Conservation (phyloP, 2,113 vertebrate genomes). For the Neodon shergylaensis region DNA sequence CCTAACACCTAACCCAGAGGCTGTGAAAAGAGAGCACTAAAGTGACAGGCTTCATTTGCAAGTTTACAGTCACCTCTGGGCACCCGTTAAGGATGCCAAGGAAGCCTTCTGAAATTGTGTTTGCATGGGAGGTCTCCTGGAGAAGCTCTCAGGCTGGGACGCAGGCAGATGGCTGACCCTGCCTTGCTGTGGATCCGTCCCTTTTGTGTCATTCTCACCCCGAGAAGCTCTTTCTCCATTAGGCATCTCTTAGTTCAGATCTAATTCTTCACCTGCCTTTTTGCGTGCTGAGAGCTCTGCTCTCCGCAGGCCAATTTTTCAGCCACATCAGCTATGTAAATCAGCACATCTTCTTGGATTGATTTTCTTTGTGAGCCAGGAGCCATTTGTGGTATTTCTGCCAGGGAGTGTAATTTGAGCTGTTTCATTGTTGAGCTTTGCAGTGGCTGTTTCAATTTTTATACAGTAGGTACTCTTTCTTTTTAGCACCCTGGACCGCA, state of each 20-base stretch:
- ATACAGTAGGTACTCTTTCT: conserved; percentile 78
- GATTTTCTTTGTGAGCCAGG: conserved; percentile 86
- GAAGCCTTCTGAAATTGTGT: conserved; percentile 65
- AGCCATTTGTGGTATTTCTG: conserved; percentile 83
- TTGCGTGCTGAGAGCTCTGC: conserved; percentile 73
- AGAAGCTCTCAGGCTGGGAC: conserved; percentile 36
- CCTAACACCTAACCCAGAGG: conserved; percentile 34
- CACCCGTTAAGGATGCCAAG: conserved; percentile 63
- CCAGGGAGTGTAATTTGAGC: conserved; percentile 85
- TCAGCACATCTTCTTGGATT: conserved; percentile 83
- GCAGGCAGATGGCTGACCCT: conserved; percentile 59
- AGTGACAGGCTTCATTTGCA: conserved; percentile 68
- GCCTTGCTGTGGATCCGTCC: conserved; percentile 56
- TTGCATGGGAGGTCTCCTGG: conserved; percentile 38
- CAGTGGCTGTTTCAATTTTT: conserved; percentile 85
- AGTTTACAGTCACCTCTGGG: conserved; percentile 69
- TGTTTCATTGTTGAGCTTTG: conserved; percentile 83
- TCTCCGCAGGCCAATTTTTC: conserved; percentile 79
- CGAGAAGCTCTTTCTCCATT: conserved; percentile 79
- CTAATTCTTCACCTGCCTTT: conserved; percentile 75
- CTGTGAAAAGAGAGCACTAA: conserved; percentile 69
- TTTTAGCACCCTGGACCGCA: conserved; percentile 68
- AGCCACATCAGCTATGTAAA: conserved; percentile 86
- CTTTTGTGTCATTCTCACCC: conserved; percentile 64
- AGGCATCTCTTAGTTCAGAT: conserved; percentile 74